A percentile compares a stretch with the other conserved stretches of the same genome.
Conservation (phyloP, 30 jellyfish, hydroid and myxozoan species). For the Clytia hemisphaerica region DNA sequence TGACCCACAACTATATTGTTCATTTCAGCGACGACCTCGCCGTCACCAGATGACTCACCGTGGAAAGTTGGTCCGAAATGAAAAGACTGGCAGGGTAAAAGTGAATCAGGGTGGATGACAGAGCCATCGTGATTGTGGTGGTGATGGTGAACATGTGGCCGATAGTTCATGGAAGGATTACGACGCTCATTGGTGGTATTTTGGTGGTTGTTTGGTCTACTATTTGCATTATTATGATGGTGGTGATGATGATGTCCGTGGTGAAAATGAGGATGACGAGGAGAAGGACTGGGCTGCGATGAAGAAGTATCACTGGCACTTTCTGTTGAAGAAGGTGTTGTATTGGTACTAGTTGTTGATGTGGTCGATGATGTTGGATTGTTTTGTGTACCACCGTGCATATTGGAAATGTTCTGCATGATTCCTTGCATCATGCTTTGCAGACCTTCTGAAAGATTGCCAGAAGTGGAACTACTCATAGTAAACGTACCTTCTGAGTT, state of each 20-base stretch:
- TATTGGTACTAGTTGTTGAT: background rate
- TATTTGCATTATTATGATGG: background rate
- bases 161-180: background rate
- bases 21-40: constrained; percentile 64
- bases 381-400: constrained; percentile 1
- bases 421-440: constrained; percentile 11
- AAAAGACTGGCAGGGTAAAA: constrained; percentile 87
- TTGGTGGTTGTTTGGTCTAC: too few relatives aligned
- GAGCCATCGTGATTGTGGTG: constrained; percentile 43
- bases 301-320: constrained; percentile 19
- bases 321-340: constrained; percentile 12
- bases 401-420: constrained; percentile 3
- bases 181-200: background rate
- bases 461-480: background rate
- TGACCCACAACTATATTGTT: constrained; percentile 72
- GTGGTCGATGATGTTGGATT: constrained; percentile 23
- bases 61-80: constrained; percentile 95
- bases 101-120: constrained; percentile 63
- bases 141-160: constrained; percentile 24
- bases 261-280: constrained; percentile 22
- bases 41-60: constrained; percentile 18
- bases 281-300: constrained; percentile 21
- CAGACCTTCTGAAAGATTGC: background rate
- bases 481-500: too few relatives aligned
- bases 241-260: constrained; percentile 16